A percentile compares a stretch with the other conserved stretches of the same genome.
Evolutionary conservation across 2,797 vertebrate species (phyloP).

Genomic region (Thripadectes ignobilis): DNA sequence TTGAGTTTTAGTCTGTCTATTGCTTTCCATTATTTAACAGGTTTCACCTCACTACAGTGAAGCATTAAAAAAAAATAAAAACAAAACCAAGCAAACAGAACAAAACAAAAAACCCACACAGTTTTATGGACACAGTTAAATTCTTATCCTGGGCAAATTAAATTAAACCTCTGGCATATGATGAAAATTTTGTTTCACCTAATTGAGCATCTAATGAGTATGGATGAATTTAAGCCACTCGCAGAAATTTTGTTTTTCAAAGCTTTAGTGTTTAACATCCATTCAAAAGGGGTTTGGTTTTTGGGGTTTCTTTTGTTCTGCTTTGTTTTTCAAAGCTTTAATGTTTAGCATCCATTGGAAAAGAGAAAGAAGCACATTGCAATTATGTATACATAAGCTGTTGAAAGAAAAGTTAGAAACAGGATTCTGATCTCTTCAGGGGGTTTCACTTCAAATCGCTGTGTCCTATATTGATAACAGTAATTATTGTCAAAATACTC

Average conservation of each 20-base stretch:
- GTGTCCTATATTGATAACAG: background rate
- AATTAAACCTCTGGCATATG: slow-evolving; percentile 67
- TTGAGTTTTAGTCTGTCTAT: background rate
- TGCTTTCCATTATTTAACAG: slow-evolving; percentile 2
- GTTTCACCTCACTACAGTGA: slow-evolving; percentile 41
- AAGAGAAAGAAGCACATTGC: background rate
- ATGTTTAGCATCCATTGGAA: slow-evolving; percentile 45
- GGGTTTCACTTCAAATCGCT: background rate
- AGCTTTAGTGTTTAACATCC: slow-evolving; percentile 40
- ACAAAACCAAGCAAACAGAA: too few relatives aligned
- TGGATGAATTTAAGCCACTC: slow-evolving; percentile 56
- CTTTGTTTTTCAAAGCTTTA: slow-evolving; percentile 52
- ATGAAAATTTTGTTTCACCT: slow-evolving; percentile 67
- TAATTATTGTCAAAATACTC: background rate
- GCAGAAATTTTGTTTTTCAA: slow-evolving; percentile 64
- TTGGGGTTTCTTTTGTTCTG: too few relatives aligned
- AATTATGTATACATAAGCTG: slow-evolving; percentile 7
- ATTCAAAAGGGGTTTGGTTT: too few relatives aligned
- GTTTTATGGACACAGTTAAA: slow-evolving; percentile 54
- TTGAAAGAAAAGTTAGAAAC: slow-evolving; percentile 35
- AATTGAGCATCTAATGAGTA: slow-evolving; percentile 70
- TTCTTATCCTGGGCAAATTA: slow-evolving; percentile 68
- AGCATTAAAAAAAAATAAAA: background rate
- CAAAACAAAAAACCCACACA: background rate
- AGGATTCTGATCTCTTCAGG: background rate